Conservation (phyloP, 2,113 vertebrate species). For the Syrrhaptes paradoxus region DNA sequence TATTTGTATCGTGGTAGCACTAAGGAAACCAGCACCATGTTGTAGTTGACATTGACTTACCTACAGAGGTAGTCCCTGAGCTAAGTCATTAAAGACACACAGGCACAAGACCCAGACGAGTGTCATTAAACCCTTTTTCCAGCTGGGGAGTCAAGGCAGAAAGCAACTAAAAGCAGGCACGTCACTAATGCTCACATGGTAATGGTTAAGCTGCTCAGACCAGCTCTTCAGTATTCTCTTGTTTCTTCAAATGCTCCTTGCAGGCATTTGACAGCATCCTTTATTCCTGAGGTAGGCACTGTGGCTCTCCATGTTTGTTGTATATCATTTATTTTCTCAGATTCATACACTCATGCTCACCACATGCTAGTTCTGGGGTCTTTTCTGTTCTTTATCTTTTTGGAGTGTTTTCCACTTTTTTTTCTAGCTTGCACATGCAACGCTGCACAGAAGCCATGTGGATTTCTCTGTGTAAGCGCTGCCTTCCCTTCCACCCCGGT, state of each 20-base stretch:
- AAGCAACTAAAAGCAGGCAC: background rate
- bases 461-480: background rate
- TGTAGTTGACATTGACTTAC: background rate
- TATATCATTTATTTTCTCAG: background rate
- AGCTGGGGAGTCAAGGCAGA: background rate
- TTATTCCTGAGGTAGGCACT: background rate
- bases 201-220: background rate
- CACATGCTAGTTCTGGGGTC: fast-evolving
- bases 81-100: background rate
- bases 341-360: fast-evolving
- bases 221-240: background rate
- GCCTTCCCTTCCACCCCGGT: background rate
- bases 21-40: background rate
- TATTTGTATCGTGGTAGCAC: background rate
- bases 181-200: background rate
- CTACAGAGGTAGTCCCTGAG: background rate
- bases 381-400: background rate
- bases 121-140: background rate
- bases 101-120: background rate
- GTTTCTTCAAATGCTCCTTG: background rate
- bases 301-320: background rate
- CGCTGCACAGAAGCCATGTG: background rate
- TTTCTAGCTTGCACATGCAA: fast-evolving
- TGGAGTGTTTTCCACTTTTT: background rate
- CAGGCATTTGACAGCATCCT: background rate